Base-by-base conservation (phyloP, 2,797 vertebrate species). In the Myiotriccus ornatus region DNA sequence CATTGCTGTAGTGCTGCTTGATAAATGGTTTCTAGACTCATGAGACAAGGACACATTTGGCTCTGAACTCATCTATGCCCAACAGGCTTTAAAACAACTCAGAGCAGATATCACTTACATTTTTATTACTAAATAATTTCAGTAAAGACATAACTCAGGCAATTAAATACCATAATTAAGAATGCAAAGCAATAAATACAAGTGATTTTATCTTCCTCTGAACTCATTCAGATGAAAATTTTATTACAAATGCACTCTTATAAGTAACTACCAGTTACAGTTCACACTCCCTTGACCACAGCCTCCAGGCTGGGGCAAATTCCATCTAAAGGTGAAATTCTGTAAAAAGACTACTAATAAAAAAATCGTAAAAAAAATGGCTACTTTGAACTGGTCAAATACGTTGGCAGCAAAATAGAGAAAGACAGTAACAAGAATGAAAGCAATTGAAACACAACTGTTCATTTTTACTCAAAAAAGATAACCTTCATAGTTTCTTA, bases 101-200 rank as follows among this genome's bases (percentile, higher is more conserved):
- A 56, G 37, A 71, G 93, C 39, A 78, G 46, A 39, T 68, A 86
- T 25, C 3, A 76, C 19, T 81, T 53, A 59, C 22, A 52, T 56
- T 94, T 91, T 94, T 86, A 88, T 76, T 87, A 76, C 71, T 62
- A 82, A 64, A 79, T 27, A 95, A 28, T 92, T 91, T 71, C 71
- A 77, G 70, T 79, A 80, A 83, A 90, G 70, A 80, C 55, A 78
- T 83, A 95, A 92, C 30, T 94, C 3, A 23, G 43, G 59, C 67
- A 93, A 92, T 77, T 93, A 93, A 94, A 86, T 44, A 39, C 73
- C 44, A 49, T 71, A 87, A 94, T 65, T 73, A 89, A 80, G 62
- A 95, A 75, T 64, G 35, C 50, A 82, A 78, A 93, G 70, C 62
- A 92, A 91, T 93, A 96, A 94, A 94, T 84, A 89, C 21, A 77